These are phyloP conservation scores for Macquaria ambigua DNA, from an alignment of 2,113 vertebrate genomes.

Conservation along the genomic window DNA sequence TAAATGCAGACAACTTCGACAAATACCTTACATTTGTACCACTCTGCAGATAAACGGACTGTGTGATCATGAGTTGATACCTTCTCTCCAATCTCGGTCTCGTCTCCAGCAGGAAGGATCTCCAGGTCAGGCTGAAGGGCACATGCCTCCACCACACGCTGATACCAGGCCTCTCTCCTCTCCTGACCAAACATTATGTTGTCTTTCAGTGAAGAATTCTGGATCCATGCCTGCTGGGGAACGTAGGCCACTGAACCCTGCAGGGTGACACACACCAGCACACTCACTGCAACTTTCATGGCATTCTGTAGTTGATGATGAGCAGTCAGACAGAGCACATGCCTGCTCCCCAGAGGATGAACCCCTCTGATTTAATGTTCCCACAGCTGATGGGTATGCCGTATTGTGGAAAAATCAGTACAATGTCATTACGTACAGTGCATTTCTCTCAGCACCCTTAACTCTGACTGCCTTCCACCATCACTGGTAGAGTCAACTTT, in stretches of 20 bases:
- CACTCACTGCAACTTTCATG: not conserved
- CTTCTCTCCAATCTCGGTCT: conserved; percentile 97
- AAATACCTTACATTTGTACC: not conserved
- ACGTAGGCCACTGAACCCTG: conserved; percentile 95
- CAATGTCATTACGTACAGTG: not conserved
- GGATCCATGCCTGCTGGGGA: conserved; percentile 98
- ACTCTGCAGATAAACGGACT: not conserved
- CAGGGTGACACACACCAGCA: not conserved
- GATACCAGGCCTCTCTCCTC: conserved; percentile 84
- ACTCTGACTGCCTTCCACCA: too few species aligned
- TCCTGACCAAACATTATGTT: conserved; percentile 93
- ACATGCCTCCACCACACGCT: conserved; percentile 89
- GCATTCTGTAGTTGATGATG: not conserved
- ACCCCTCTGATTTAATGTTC: not conserved
- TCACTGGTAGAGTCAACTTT: too few species aligned
- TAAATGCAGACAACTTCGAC: not conserved
- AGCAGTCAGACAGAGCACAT: not conserved
- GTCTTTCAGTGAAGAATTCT: conserved; percentile 91
- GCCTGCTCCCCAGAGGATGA: not conserved
- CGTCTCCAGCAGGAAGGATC: conserved; percentile 91
- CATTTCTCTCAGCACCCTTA: not conserved
- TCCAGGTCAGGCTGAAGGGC: conserved; percentile 93
- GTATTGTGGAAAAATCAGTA: not conserved
- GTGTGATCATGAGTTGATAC: conserved; percentile 66
- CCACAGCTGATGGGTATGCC: not conserved